Conservation (phyloP, 2,888 invertebrate species). For the Dascillus cervinus region DNA sequence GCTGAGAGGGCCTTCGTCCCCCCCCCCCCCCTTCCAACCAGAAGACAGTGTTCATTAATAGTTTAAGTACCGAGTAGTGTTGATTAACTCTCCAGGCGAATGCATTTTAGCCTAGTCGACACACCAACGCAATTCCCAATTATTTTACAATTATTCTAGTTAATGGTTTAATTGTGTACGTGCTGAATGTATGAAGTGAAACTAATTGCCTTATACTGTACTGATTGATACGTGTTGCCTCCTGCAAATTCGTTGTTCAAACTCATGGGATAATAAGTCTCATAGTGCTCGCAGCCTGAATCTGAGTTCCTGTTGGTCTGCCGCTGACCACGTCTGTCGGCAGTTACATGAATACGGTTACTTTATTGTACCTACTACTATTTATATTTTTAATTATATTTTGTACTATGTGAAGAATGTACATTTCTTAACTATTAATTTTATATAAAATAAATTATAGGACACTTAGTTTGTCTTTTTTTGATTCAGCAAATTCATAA, state of each 20-base stretch:
- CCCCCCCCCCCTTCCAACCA: no score
- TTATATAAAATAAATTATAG: conserved; percentile 33
- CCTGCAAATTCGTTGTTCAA: conserved; percentile 9
- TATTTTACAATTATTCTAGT: conserved; percentile 15
- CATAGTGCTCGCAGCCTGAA: conserved; percentile 29
- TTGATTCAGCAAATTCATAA: no score
- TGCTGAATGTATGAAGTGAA: conserved; percentile 16
- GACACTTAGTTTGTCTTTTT: no score
- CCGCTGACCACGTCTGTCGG: conserved; percentile 6
- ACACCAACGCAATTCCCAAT: conserved; percentile 8
- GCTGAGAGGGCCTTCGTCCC: conserved; percentile 18
- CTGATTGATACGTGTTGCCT: conserved; percentile 15
- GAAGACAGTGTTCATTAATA: conserved; percentile 27
- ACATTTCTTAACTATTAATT: conserved; percentile 41
- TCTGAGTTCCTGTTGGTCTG: conserved; percentile 36
- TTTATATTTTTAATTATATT: conserved; percentile 43
- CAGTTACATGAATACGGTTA: conserved; percentile 20
- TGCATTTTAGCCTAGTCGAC: conserved; percentile 8
- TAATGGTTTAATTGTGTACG: conserved; percentile 16
- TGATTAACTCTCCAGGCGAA: conserved; percentile 6
- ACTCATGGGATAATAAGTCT: conserved; percentile 9
- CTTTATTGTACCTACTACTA: conserved; percentile 35
- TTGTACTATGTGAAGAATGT: conserved; percentile 42
- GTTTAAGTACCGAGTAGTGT: conserved; percentile 8
- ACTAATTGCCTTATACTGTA: conserved; percentile 29